Conservation (phyloP, 2,113 vertebrate genomes). For the western clawed frog (Xenopus tropicalis) region DNA sequence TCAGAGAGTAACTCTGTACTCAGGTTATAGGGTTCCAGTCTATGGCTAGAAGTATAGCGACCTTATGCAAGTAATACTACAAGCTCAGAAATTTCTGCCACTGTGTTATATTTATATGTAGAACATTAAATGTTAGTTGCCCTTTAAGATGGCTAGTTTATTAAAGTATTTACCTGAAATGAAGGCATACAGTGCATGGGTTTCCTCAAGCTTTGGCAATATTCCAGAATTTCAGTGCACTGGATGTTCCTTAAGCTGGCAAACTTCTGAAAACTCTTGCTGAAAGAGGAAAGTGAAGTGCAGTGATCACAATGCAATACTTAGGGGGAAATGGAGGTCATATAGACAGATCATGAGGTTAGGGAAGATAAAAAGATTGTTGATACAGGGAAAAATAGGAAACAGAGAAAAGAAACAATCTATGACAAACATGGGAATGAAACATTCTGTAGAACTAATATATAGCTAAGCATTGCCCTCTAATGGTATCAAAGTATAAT, state of each 20-base stretch:
- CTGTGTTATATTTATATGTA: no score
- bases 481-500: constrained; percentile 2
- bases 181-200: constrained; percentile 67
- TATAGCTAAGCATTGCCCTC: constrained; percentile 34
- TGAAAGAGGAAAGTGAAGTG: constrained; percentile 49
- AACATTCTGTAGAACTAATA: background rate
- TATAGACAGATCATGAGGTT: constrained; percentile 11
- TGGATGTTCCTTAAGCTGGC: constrained; percentile 74
- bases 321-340: background rate
- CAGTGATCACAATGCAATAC: constrained; percentile 12
- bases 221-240: constrained; percentile 83
- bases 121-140: no score
- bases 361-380: background rate
- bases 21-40: no score
- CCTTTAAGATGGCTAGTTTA: no score
- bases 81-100: no score
- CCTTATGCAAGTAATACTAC: no score
- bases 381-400: constrained; percentile 8
- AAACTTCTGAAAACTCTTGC: constrained; percentile 72
- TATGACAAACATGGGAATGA: background rate
- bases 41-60: no score
- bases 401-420: constrained; percentile 19
- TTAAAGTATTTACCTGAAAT: constrained; percentile 75
- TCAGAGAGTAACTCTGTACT: no score
- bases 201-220: constrained; percentile 71